Conservation (phyloP, 64 coral and sea anemone genomes). For the Acropora tenuis region DNA sequence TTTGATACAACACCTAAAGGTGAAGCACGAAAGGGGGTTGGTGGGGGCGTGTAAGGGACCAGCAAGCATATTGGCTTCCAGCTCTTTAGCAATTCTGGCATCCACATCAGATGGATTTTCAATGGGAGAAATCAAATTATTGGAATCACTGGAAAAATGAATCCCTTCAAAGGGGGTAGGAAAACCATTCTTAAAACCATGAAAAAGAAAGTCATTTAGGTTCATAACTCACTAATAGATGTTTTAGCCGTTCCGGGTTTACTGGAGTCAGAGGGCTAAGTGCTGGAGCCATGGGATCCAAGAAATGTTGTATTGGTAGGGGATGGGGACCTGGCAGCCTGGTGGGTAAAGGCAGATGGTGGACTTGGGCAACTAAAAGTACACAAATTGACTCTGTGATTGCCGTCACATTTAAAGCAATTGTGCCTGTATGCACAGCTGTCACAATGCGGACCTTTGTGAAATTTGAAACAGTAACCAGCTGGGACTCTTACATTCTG, state of each 20-base stretch:
- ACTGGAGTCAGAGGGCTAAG: conserved; percentile 9
- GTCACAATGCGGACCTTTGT: neutral
- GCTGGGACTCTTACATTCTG: neutral
- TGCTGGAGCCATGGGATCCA: neutral
- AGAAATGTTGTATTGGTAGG: too few relatives aligned
- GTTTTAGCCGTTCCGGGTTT: neutral
- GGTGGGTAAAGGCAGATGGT: too few relatives aligned
- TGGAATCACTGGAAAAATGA: neutral
- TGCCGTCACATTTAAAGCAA: neutral
- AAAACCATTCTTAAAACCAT: conserved; percentile 23
- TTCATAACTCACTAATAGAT: neutral
- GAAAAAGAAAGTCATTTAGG: neutral
- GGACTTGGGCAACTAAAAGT: too few relatives aligned
- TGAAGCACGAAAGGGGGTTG: neutral
- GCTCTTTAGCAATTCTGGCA: neutral
- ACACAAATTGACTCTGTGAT: too few relatives aligned
- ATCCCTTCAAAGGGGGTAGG: neutral
- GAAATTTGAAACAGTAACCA: conserved; percentile 24
- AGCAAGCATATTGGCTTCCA: neutral
- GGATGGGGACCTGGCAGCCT: too few relatives aligned
- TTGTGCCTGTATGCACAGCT: neutral
- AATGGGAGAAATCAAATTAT: conserved; percentile 20
- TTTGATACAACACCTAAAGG: neutral
- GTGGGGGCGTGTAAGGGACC: neutral
- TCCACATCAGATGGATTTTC: neutral